Evolutionary conservation across 2,113 vertebrate genomes (phyloP), one percentile per base, ranked within the genome.

Genomic region (Mobula hypostoma): DNA sequence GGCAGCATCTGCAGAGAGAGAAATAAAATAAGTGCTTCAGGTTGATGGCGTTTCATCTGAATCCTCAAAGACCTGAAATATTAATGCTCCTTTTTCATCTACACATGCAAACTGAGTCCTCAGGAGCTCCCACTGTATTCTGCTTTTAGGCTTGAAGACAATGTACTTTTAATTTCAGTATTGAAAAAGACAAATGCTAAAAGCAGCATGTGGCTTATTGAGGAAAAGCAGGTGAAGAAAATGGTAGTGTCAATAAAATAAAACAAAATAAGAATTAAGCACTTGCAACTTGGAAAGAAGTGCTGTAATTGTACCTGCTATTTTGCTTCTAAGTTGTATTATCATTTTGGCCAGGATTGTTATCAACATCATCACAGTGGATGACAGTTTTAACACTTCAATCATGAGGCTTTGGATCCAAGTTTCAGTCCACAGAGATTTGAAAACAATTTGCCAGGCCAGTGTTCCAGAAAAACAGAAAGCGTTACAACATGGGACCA

Each of bases 141-240:
- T 63, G 85, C 63, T 88, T 66, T 88, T 61, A 32, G 11, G 17
- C 19, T 27, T 29, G 8, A 15, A 32, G 85, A 68, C 32, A 19
- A 74, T 74, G 72, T 74, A 32, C 29, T 66, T 90, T 90, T 90
- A n/a, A 66, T 68, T 66, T 90, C 61, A 90, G 66, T n/a, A 90
- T 19, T 21, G 85, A 90, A n/a, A 29, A 90, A 90, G 29, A 63
- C 15, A 90, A 68, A 90, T n/a, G 5, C 61, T 66, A 63, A 19
- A 90, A 12, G 61, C 14, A 32, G 85, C 29, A 32, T 61, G 63
- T 90, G 61, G 85, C 29, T 29, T 66, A 63, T 90, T 90, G 32
- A 19, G 61, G 85, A 68, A 90, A 27, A 68, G n/a, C 85, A 90
- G 5, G 85, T n/a, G 61, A 7, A 24, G 14, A 29, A 88, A 63